phyloP scores from a whole-genome alignment of 1,140 invertebrate genomes.

The Brachystomella parvula region DNA sequence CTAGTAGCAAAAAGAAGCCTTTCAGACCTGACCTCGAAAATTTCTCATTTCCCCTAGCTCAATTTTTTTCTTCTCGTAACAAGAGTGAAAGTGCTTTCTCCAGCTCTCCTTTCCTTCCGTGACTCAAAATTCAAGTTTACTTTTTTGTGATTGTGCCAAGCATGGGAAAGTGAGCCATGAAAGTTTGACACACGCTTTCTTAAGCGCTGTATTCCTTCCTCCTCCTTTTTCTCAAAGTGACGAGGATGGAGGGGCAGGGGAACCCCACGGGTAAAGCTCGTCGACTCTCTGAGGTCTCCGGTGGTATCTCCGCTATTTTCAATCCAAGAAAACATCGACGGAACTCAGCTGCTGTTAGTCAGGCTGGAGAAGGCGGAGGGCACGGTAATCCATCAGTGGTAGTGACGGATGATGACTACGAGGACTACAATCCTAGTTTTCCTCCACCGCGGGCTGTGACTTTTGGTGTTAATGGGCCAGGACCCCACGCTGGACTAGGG shows the following conservation, averaged over 20 bases:
- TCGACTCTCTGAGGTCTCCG: conserved; percentile 33
- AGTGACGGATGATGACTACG: conserved; percentile 36
- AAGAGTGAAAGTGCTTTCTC: neutral
- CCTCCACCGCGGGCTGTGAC: neutral
- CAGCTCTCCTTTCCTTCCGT: neutral
- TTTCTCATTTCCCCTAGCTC: neutral
- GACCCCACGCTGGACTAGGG: conserved; percentile 12
- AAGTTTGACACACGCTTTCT: too few species aligned
- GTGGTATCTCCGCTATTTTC: conserved; percentile 38
- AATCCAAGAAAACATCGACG: conserved; percentile 36
- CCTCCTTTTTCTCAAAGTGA: neutral
- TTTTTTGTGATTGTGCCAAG: neutral
- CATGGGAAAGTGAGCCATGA: too few species aligned
- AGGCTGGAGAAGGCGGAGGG: conserved; percentile 17
- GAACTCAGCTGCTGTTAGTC: conserved; percentile 36
- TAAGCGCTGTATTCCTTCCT: too few species aligned
- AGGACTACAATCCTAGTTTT: neutral
- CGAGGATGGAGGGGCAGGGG: neutral
- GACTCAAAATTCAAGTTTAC: neutral
- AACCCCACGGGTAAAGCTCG: conserved; percentile 24
- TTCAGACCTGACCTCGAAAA: neutral
- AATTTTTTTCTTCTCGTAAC: neutral
- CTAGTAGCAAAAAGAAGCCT: neutral
- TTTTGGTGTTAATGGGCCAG: conserved; percentile 14
- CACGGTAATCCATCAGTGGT: conserved; percentile 30